phyloP scores from a whole-genome alignment of 2,113 vertebrate genomes.

The Antigone vipio region DNA sequence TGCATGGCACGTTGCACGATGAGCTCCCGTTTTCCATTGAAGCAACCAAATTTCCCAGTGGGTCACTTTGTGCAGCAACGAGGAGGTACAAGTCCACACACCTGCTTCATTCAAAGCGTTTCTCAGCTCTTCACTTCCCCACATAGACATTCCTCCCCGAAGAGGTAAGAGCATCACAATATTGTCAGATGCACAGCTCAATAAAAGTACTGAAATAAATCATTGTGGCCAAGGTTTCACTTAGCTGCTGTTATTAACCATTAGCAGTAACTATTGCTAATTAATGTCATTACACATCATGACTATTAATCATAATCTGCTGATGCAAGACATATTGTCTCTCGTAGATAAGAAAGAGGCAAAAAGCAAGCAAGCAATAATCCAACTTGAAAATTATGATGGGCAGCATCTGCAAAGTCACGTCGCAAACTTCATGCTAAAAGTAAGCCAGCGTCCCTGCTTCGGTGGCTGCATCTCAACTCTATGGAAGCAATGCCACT shows the following conservation, averaged over 20 bases:
- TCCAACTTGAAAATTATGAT: neutral
- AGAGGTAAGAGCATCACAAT: neutral
- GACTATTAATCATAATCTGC: conserved; percentile 46
- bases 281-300: conserved; percentile 47
- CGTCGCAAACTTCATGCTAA: neutral
- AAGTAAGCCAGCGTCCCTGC: neutral
- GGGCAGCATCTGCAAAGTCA: neutral
- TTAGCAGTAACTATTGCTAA: conserved; percentile 49
- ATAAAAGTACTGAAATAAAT: conserved; percentile 21
- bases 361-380: neutral
- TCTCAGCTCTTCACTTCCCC: neutral
- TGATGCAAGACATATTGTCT: conserved; percentile 28
- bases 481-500: neutral
- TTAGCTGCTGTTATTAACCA: conserved; percentile 52
- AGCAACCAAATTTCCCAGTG: neutral
- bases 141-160: neutral
- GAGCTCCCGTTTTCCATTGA: neutral
- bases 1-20: fast-evolving
- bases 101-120: neutral
- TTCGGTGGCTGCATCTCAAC: neutral
- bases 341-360: neutral
- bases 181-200: conserved; percentile 3
- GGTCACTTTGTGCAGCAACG: neutral
- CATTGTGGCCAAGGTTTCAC: conserved; percentile 7
- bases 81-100: neutral